Evolutionary conservation across 2,797 vertebrate species (phyloP).

Genomic region (Notolabrus celidotus): DNA sequence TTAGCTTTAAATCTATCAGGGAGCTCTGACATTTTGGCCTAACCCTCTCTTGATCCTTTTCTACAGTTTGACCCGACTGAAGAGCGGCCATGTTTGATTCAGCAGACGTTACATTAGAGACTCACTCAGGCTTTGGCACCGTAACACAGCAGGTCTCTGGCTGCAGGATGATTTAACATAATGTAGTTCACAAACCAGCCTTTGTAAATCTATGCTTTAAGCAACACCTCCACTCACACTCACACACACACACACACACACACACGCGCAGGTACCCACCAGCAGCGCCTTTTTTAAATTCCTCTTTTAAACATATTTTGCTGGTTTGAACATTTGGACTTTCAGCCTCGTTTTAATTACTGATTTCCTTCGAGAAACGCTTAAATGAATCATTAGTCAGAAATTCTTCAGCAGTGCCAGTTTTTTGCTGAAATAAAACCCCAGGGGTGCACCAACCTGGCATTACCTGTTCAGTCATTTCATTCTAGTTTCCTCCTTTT

Average conservation of each 20-base stretch:
- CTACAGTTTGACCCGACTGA: neutral
- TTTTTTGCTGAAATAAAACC: conserved; percentile 51
- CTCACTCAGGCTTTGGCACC: conserved; percentile 27
- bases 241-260: conserved; percentile 14
- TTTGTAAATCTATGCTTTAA: conserved; percentile 38
- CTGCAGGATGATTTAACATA: conserved; percentile 32
- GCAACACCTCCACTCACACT: conserved; percentile 12
- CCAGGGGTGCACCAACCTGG: conserved; percentile 58
- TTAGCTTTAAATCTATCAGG: too few relatives aligned
- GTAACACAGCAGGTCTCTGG: conserved; percentile 22
- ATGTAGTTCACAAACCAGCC: conserved; percentile 36
- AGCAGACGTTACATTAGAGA: conserved; percentile 22
- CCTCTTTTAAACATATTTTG: conserved; percentile 23
- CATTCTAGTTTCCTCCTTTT: conserved; percentile 28
- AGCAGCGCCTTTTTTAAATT: conserved; percentile 14
- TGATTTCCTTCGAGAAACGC: conserved; percentile 64
- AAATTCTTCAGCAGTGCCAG: conserved; percentile 63
- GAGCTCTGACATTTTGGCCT: too few relatives aligned
- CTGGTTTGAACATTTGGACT: conserved; percentile 56
- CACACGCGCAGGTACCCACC: conserved; percentile 10
- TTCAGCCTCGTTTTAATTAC: conserved; percentile 63
- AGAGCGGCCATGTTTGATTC: conserved; percentile 21
- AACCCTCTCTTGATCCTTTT: neutral
- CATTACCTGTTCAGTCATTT: conserved; percentile 67
- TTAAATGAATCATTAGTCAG: conserved; percentile 70